These are phyloP conservation scores for Cuniculus paca DNA, from an alignment of 2,797 vertebrate species.

Conservation along the genomic window DNA sequence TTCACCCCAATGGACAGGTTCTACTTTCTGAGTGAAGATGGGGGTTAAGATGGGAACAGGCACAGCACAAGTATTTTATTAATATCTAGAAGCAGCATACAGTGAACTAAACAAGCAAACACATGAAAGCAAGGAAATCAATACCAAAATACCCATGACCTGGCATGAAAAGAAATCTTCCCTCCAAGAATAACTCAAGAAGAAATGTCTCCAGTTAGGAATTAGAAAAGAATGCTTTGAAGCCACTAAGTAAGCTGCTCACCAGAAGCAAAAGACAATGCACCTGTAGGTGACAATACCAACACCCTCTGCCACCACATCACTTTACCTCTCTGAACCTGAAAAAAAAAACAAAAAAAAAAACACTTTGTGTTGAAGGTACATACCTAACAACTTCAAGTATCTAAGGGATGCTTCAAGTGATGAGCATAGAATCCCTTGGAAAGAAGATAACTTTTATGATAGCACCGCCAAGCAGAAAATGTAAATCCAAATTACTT, in stretches of 20 bases:
- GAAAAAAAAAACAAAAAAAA: conserved; percentile 27
- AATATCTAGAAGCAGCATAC: conserved; percentile 65
- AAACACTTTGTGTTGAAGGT: not conserved
- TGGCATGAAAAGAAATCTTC: conserved; percentile 65
- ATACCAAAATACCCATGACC: conserved; percentile 77
- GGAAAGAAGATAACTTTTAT: conserved; percentile 67
- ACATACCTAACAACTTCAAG: not conserved
- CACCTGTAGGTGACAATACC: conserved; percentile 41
- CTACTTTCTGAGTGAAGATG: conserved; percentile 51
- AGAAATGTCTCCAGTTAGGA: conserved; percentile 72
- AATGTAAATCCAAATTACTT: conserved; percentile 58
- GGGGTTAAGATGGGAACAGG: conserved; percentile 38
- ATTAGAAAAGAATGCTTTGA: conserved; percentile 76
- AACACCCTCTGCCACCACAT: not conserved
- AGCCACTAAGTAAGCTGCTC: conserved; percentile 56
- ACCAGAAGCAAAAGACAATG: conserved; percentile 71
- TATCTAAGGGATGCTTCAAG: not conserved
- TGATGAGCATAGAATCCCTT: not conserved
- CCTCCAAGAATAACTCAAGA: conserved; percentile 76
- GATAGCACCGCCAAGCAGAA: conserved; percentile 54
- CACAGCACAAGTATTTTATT: conserved; percentile 52
- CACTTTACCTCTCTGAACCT: not conserved
- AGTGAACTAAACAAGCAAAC: conserved; percentile 73
- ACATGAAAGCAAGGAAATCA: conserved; percentile 74
- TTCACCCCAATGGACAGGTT: not conserved